A percentile compares a stretch with the other conserved stretches of the same genome.
These are phyloP conservation scores for Axinella damicornis DNA, from an alignment of 37 sponge, comb jelly and placozoan species.

Conservation along the genomic window DNA sequence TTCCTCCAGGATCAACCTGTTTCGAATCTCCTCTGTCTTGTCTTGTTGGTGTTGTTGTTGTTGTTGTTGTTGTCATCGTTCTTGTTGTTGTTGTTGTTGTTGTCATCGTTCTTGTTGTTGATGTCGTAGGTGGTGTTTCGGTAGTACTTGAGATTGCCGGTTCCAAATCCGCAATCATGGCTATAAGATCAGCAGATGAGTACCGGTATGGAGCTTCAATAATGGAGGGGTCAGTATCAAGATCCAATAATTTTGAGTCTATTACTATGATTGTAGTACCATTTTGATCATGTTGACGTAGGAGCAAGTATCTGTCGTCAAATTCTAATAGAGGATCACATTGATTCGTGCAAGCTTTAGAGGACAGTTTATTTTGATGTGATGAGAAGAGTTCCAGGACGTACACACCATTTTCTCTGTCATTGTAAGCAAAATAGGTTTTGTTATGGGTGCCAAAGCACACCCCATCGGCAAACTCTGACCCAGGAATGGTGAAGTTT, in stretches of 20 bases:
- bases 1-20: no score
- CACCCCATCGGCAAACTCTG: neutral
- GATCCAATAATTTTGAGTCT: neutral
- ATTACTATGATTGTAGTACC: neutral
- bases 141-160: no score
- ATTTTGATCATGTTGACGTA: neutral
- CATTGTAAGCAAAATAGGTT: slow-evolving; percentile 1
- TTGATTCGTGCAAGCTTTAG: neutral
- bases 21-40: no score
- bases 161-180: no score
- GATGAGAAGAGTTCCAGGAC: neutral
- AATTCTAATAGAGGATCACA: neutral
- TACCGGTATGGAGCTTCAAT: no score
- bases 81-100: no score
- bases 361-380: neutral
- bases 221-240: no score
- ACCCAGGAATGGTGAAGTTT: neutral
- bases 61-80: no score
- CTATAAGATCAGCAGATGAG: no score
- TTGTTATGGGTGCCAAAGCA: neutral
- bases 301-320: neutral
- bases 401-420: neutral
- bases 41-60: no score
- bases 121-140: no score
- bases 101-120: no score